Evolutionary conservation across 1,140 invertebrate species (phyloP), one percentile per base, ranked within the genome.

Genomic region (Gryllus bimaculatus): DNA sequence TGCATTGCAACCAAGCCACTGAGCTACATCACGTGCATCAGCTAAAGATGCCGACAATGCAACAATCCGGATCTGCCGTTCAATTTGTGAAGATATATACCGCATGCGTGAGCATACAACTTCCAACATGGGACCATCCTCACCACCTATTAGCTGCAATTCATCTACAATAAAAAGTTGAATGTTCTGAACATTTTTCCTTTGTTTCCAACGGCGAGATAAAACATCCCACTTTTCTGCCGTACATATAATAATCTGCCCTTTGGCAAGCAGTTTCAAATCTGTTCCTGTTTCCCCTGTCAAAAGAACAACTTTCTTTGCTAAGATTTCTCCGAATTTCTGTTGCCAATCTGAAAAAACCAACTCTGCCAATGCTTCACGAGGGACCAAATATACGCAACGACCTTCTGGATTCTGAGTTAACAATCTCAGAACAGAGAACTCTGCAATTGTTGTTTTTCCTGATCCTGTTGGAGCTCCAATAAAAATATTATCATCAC

Each of bases 201-300:
- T 89, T 83, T 99, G 97, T 84, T 99, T 99, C 98, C 98, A 99
- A 80, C 98, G 89, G 80, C 98, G 89, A 0, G 98, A 99, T 0
- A 99, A 86, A 10, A 99, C 95, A 86, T 99, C 98, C 98, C 98
- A 99, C 83, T 98, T 98, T 82, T 99, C 98, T 5, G 98, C 97
- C 0, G 97, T 99, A 18, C 95, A 95, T 78, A 99, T 93, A 8
- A 99, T 94, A 39, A 99, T 75, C 75, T 81, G 80, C 8, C 80
- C 80, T 73, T 81, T 81, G 12, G 80, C 79, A 15, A 81, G 79
- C 12, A 98, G 85, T 84, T 99, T 99, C 79, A 99, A 89, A 88
- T 99, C 98, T 0, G 96, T 98, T 0, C 96, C 95, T 3, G 97
- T 98, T 88, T 99, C 98, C 0, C 98, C 98, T 0, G 98, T 99